Evolutionary conservation across 2,113 vertebrate species (phyloP), one percentile per base, ranked within the genome.

Genomic region (Equus przewalskii): DNA sequence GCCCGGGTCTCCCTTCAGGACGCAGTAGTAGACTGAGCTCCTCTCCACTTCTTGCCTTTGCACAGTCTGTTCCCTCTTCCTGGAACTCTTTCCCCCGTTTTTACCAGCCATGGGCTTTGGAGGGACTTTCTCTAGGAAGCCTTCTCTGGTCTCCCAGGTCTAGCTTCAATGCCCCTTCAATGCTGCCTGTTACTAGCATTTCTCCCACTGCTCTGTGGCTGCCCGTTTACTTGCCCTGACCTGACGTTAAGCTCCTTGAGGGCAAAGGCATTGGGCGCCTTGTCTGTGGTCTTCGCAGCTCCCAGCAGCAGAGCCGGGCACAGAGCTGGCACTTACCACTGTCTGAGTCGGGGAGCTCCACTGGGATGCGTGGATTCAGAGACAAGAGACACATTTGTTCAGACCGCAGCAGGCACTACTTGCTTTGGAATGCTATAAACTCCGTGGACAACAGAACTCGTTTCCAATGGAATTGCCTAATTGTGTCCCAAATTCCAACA

Each of bases 381-480:
- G 41, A 58, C 18, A 14, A 0, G 18, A 16, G 64, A n/a, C 41
- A 1, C 6, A 0, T 18, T 8, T 36, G 21, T 49, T 49, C 9
- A 16, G 64, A 30, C 26, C 24, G 0, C 0, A 24, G 81, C 9
- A 3, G 7, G 28, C 9, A 3, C 65, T 1, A 0, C 12, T 93
- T 69, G 46, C 41, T 60, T 46, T 46, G 70, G 7, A 49, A 16
- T 22, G 33, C n/a, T 33, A 19, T 36, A 36, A 19, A 56, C 65
- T 36, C n/a, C 22, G 54, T 16, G 28, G 22, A 21, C n/a, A 9
- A 64, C 51, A 75, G 54, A n/a, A 56, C 46, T 14, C 24, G 21
- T 36, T 44, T 80, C 81, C 80, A 21, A 7, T 22, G 24, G 30
- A 12, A 44, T n/a, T 14, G 1, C 9, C 76, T 60, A 4, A 54